These are phyloP conservation scores for Amazona ochrocephala DNA, from an alignment of 2,797 vertebrate genomes.

Conservation along the genomic window DNA sequence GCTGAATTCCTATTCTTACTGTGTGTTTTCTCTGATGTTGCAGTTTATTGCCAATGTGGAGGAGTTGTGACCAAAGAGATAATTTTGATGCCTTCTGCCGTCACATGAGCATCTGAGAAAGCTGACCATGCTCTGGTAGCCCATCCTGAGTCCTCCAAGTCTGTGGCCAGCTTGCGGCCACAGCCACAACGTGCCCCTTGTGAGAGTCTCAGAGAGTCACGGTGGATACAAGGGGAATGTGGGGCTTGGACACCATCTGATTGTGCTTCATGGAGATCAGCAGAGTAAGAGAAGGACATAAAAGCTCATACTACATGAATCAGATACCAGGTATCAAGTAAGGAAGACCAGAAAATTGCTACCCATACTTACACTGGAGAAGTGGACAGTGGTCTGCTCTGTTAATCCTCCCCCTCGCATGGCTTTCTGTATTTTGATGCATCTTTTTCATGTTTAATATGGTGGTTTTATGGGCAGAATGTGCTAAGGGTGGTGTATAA, in stretches of 20 bases:
- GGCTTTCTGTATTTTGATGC: conserved; percentile 13
- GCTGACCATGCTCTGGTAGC: neutral
- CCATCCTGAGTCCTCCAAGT: fast-evolving
- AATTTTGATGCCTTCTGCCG: neutral
- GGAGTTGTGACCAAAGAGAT: neutral
- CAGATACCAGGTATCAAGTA: neutral
- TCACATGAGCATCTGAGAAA: neutral
- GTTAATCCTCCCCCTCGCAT: neutral
- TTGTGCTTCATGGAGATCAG: neutral
- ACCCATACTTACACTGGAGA: neutral
- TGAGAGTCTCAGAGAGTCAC: neutral
- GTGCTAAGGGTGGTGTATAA: conserved; percentile 67
- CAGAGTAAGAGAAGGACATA: neutral
- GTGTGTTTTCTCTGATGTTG: neutral
- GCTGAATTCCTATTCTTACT: neutral
- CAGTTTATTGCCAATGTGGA: fast-evolving
- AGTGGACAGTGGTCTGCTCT: neutral
- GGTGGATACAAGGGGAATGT: neutral
- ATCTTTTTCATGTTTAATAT: conserved; percentile 24
- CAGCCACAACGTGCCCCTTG: fast-evolving
- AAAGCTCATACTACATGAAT: neutral
- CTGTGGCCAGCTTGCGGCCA: fast-evolving
- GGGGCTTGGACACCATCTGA: neutral
- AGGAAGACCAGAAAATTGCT: neutral
- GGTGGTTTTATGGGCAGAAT: conserved; percentile 53